Percentiles rank a stretch among this genome's conserved stretches.
Conservation (phyloP, 1,140 invertebrate species). For the Rhopalosiphum maidis region DNA sequence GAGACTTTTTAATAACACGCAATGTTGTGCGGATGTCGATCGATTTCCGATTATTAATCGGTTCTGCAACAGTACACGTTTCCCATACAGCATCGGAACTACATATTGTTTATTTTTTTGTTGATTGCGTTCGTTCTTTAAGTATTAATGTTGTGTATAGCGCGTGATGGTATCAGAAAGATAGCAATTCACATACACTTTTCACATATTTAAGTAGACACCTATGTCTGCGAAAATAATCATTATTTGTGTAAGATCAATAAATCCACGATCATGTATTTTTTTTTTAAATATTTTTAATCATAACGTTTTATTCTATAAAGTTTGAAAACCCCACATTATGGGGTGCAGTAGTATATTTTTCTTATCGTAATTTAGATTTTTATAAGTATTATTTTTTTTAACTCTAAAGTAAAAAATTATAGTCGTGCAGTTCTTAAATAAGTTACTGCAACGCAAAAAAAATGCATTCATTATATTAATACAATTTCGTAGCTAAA, state of each 20-base stretch:
- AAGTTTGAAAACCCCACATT: not conserved
- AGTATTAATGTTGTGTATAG: not conserved
- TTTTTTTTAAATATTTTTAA: no score
- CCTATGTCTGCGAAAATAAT: not conserved
- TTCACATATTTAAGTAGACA: not conserved
- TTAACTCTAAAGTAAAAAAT: no score
- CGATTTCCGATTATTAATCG: not conserved
- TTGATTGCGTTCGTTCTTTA: not conserved
- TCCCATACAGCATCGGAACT: not conserved
- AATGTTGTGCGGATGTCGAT: not conserved
- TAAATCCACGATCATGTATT: not conserved
- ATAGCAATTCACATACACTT: not conserved
- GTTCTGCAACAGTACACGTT: not conserved
- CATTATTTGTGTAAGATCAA: not conserved
- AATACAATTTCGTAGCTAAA: not conserved
- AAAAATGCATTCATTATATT: no score
- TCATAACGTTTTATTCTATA: no score
- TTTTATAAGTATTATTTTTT: no score
- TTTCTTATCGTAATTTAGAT: not conserved
- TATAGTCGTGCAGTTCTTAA: no score
- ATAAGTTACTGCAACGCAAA: no score
- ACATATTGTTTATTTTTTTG: not conserved
- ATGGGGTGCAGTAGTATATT: not conserved
- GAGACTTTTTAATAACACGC: not conserved
- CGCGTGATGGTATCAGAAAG: not conserved